phyloP scores from a whole-genome alignment of 2,888 invertebrate species.

The Caenorhabditis sp. region DNA sequence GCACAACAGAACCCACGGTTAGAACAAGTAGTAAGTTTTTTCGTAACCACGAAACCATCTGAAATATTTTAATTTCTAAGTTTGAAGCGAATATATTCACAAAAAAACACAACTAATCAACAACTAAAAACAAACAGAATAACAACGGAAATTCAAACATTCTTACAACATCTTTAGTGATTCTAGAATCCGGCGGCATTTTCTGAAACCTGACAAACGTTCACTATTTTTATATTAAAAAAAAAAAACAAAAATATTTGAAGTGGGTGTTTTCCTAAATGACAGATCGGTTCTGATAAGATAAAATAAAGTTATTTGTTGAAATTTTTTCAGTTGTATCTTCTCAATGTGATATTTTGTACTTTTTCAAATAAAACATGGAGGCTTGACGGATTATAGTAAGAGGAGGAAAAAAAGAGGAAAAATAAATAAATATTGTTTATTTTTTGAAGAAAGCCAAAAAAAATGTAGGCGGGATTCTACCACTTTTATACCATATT shows the following conservation, averaged over 20 bases:
- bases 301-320: not conserved
- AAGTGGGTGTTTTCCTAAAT: not conserved
- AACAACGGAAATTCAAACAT: not conserved
- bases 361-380: not conserved
- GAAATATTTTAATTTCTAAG: no score
- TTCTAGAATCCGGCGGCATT: constrained; percentile 39
- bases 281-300: not conserved
- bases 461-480: not conserved
- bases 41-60: constrained; percentile 72
- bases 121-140: not conserved
- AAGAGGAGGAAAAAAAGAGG: not conserved
- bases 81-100: no score
- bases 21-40: constrained; percentile 76
- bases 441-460: not conserved
- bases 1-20: constrained; percentile 76
- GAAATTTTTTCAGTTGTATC: not conserved
- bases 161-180: constrained; percentile 39
- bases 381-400: not conserved
- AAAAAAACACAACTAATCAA: constrained; percentile 12
- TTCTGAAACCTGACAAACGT: constrained; percentile 6
- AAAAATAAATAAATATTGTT: not conserved
- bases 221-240: not conserved
- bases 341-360: not conserved
- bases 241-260: not conserved
- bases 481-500: not conserved